Base-by-base conservation (phyloP, 2,797 vertebrate genomes). In the Aphelocoma californica region DNA sequence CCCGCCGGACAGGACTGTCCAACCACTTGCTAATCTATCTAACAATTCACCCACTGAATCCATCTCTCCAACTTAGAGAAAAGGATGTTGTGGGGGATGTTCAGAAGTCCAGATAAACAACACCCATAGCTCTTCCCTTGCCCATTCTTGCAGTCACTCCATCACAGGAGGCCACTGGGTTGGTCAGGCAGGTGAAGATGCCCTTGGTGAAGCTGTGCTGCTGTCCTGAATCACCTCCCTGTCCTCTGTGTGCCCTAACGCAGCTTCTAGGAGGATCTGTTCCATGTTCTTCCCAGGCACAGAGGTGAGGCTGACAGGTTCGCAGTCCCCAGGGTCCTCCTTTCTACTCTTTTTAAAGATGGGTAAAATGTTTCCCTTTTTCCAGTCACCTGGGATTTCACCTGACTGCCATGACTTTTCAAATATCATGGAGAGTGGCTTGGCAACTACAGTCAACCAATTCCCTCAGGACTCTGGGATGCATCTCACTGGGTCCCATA, bases 1-100 rank as follows among this genome's bases (percentile, higher is more conserved):
- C 50, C 34, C 19, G 62, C 28, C 1, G 2, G 23, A 38, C 4
- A 24, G 50, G 11, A 29, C 0, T 0, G 7, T 44, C 56, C 28
- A n/a, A 18, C 19, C 28, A 44, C 14, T 70, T 62, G 45, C 8
- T 50, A 21, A 62, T 25, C 15, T 34, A 15, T 53, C 18, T 29
- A 42, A 44, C 13, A 62, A 19, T 69, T 69, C 32, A 69, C 8
- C 19, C 36, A 29, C 2, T 25, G 36, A 62, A 50, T 64, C 32
- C 9, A 21, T 69, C 42, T 67, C 50, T 62, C 18, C 28, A 62
- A 0, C 29, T 75, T 21, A 38, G 50, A 56, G 32, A 61, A 32
- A 56, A 81, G 28, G 48, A 44, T 48, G 9, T 15, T 56, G 28
- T 36, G 48, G 13, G 34, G 6, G 2, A 16, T 28, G 5, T 56